These are phyloP conservation scores for Achlya flavicornis DNA, from an alignment of 2,888 invertebrate genomes.

Conservation along the genomic window DNA sequence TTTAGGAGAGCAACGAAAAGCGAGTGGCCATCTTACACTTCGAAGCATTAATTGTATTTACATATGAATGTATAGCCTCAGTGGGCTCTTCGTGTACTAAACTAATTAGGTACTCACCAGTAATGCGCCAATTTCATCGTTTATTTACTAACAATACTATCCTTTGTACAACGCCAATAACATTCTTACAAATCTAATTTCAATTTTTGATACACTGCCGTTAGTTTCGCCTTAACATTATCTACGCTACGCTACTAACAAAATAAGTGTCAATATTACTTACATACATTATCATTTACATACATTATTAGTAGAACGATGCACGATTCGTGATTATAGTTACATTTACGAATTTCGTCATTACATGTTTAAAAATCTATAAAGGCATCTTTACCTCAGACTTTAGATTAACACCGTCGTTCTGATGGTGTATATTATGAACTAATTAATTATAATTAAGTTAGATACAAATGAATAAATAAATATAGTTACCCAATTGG, in stretches of 20 bases:
- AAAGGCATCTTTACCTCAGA: conserved; percentile 84
- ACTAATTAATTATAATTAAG: conserved; percentile 78
- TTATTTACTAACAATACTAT: conserved; percentile 79
- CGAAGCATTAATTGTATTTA: conserved; percentile 70
- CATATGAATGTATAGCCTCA: conserved; percentile 75
- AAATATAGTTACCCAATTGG: conserved; percentile 75
- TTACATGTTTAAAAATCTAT: conserved; percentile 80
- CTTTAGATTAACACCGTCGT: conserved; percentile 81
- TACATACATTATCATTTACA: conserved; percentile 73
- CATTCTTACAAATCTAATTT: conserved; percentile 74
- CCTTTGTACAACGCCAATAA: conserved; percentile 83
- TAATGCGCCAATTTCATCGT: conserved; percentile 83
- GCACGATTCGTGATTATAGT: conserved; percentile 73
- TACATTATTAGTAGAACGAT: conserved; percentile 75
- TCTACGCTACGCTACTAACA: conserved; percentile 72
- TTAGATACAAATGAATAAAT: conserved; percentile 75
- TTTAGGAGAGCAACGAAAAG: conserved; percentile 71
- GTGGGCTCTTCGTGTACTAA: conserved; percentile 75
- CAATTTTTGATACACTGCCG: conserved; percentile 75
- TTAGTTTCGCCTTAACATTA: conserved; percentile 71
- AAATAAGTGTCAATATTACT: conserved; percentile 82
- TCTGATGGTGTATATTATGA: conserved; percentile 72
- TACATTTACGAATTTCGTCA: conserved; percentile 71
- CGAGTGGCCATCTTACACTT: conserved; percentile 66
- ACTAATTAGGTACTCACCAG: conserved; percentile 84